phyloP scores from a whole-genome alignment of 2,797 vertebrate species.

The Mastacembelus armatus region DNA sequence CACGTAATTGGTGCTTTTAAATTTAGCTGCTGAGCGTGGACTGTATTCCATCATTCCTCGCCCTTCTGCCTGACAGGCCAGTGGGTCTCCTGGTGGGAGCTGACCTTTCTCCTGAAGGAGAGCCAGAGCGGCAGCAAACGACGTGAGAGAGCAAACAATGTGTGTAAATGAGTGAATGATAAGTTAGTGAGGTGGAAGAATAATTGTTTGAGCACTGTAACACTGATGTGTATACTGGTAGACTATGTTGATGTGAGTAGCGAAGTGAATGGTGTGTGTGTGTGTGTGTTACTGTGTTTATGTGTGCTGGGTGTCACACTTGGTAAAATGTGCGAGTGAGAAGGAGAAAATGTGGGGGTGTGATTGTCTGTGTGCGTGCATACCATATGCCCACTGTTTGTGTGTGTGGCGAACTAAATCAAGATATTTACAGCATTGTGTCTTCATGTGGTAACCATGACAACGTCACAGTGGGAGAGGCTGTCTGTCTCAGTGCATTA shows the following conservation, averaged over 20 bases:
- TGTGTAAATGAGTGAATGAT: constrained; percentile 69
- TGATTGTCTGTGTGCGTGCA: constrained; percentile 17
- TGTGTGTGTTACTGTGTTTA: constrained; percentile 19
- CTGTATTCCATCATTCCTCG: constrained; percentile 52
- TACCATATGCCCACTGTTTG: constrained; percentile 41
- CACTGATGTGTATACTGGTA: constrained; percentile 28
- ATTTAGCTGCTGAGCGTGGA: constrained; percentile 32
- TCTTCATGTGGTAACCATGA: constrained; percentile 83
- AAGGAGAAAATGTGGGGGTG: constrained; percentile 12
- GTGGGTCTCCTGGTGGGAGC: constrained; percentile 75
- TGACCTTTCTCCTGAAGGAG: constrained; percentile 81
- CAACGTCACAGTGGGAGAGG: constrained; percentile 79
- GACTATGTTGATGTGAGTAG: constrained; percentile 7
- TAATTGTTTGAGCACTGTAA: constrained; percentile 47
- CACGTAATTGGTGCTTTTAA: constrained; percentile 23
- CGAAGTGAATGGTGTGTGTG: constrained; percentile 5
- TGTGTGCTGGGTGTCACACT: constrained; percentile 21
- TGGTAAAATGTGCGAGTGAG: constrained; percentile 41
- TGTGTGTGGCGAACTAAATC: constrained; percentile 69
- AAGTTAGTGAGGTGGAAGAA: constrained; percentile 55
- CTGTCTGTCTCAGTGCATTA: constrained; percentile 77
- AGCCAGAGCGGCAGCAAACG: constrained; percentile 45
- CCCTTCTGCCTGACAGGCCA: constrained; percentile 52
- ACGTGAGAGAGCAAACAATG: constrained; percentile 56
- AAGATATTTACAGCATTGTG: constrained; percentile 83